phyloP scores from a whole-genome alignment of 2,113 vertebrate genomes.

The Isurus oxyrinchus region DNA sequence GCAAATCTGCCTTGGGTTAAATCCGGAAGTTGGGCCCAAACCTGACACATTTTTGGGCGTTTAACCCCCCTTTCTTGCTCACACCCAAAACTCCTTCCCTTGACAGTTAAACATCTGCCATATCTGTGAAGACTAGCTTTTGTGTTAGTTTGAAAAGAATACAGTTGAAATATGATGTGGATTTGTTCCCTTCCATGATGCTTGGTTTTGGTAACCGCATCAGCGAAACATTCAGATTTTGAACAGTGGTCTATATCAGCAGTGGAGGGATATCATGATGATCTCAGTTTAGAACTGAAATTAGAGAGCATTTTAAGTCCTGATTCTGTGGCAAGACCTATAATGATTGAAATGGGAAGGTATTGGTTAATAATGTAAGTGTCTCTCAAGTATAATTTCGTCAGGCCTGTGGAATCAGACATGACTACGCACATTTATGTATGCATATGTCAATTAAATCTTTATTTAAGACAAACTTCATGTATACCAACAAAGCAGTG shows the following conservation, averaged over 20 bases:
- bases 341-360: background rate
- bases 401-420: background rate
- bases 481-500: background rate
- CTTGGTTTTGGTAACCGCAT: background rate
- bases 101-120: too few species aligned
- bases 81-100: too few species aligned
- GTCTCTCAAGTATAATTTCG: background rate
- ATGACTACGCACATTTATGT: background rate
- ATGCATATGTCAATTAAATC: background rate
- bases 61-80: too few species aligned
- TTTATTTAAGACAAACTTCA: background rate
- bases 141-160: background rate
- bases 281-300: background rate
- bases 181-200: background rate
- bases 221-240: background rate
- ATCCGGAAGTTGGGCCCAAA: too few species aligned
- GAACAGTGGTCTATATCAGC: background rate
- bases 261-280: background rate
- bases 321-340: background rate
- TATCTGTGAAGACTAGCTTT: background rate
- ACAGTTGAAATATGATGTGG: background rate
- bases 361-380: background rate
- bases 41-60: too few species aligned
- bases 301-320: background rate
- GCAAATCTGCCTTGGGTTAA: too few species aligned